Conservation (phyloP, 2,113 vertebrate species). For the Suricata suricatta region DNA sequence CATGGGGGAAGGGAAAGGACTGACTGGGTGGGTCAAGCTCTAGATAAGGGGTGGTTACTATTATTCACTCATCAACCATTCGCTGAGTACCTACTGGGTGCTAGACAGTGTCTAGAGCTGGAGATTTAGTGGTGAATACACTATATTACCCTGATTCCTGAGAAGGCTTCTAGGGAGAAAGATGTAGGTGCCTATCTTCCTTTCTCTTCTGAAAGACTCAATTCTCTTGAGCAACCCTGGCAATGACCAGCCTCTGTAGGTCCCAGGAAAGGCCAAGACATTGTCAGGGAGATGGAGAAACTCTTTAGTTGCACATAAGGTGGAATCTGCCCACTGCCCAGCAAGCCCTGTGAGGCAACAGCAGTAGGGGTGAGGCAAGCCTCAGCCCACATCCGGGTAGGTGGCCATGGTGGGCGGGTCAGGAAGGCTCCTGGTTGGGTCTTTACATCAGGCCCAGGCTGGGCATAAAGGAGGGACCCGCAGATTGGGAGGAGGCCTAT, state of each 20-base stretch:
- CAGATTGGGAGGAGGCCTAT: background rate
- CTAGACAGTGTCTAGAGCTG: background rate
- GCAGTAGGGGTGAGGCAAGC: slow-evolving; percentile 4
- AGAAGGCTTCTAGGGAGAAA: background rate
- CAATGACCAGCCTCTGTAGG: background rate
- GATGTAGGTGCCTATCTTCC: background rate
- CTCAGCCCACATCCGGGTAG: background rate
- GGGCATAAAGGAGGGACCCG: slow-evolving; percentile 32
- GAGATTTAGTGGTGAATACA: background rate
- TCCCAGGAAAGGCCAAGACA: background rate
- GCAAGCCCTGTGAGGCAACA: background rate
- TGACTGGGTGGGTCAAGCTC: background rate
- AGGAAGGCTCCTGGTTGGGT: background rate
- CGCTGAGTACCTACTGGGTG: background rate
- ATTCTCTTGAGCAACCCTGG: background rate
- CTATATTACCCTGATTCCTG: background rate
- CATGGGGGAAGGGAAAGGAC: too few species aligned
- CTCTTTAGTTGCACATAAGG: background rate
- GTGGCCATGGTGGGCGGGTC: background rate
- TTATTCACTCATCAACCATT: background rate
- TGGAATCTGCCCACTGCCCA: background rate
- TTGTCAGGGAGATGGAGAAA: slow-evolving; percentile 39
- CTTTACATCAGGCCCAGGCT: background rate
- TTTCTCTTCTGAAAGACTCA: background rate
- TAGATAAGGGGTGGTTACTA: background rate